These are phyloP conservation scores for Gymnoscopelus microlampas DNA, from an alignment of 2,797 vertebrate genomes.

Conservation along the genomic window DNA sequence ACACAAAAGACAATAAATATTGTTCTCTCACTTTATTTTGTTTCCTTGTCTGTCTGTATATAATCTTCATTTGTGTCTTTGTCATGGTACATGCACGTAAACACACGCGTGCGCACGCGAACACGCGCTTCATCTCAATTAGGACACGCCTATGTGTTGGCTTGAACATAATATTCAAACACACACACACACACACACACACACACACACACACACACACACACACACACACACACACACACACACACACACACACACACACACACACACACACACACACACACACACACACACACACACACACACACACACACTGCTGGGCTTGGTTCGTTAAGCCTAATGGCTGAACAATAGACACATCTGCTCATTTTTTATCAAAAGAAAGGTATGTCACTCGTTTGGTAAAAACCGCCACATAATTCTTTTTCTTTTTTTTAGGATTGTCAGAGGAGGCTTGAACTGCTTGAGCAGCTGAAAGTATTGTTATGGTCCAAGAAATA, in stretches of 20 bases:
- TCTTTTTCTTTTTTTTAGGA: conserved; percentile 24
- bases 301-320: conserved; percentile 63
- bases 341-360: conserved; percentile 92
- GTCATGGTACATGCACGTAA: neutral
- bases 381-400: conserved; percentile 73
- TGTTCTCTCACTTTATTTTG: neutral
- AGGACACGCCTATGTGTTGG: conserved; percentile 30
- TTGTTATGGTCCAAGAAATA: conserved; percentile 27
- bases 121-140: conserved; percentile 42
- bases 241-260: neutral
- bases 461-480: conserved; percentile 34
- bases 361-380: conserved; percentile 85
- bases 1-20: conserved; percentile 25
- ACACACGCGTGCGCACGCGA: conserved; percentile 13
- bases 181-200: neutral
- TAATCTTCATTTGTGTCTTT: neutral
- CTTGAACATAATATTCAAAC: neutral
- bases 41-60: neutral
- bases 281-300: conserved; percentile 41
- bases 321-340: conserved; percentile 90
- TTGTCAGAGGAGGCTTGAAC: conserved; percentile 5
- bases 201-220: neutral
- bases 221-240: conserved; percentile 9
- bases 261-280: conserved; percentile 23
- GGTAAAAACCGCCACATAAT: conserved; percentile 76